A percentile compares a stretch with the other conserved stretches of the same genome.
Evolutionary conservation across 1,140 invertebrate genomes (phyloP).

Genomic region (Heliconius hermathena): DNA sequence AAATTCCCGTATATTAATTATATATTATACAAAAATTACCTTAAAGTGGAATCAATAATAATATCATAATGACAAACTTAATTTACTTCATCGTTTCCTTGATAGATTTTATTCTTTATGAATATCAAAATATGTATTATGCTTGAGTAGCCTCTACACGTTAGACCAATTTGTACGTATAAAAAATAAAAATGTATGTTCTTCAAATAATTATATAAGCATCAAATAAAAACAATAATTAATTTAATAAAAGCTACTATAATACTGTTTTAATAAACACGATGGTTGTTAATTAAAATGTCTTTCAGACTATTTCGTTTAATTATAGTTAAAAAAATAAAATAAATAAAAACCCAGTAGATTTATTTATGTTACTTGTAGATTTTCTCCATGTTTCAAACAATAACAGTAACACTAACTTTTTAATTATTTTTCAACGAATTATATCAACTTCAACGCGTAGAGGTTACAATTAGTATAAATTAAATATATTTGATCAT

Average conservation of each 20-base stretch:
- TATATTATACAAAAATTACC: conserved; percentile 33
- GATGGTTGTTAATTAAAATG: too few relatives aligned
- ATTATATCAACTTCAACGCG: background rate
- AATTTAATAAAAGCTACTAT: too few relatives aligned
- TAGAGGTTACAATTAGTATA: background rate
- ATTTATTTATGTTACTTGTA: too few relatives aligned
- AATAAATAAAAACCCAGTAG: background rate
- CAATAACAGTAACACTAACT: background rate
- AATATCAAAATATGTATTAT: conserved; percentile 28
- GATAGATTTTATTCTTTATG: background rate
- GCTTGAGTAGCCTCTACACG: background rate
- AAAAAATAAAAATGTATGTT: background rate
- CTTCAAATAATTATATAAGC: background rate
- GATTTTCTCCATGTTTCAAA: too few relatives aligned
- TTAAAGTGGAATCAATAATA: conserved; percentile 29
- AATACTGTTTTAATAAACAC: too few relatives aligned
- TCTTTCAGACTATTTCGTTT: background rate
- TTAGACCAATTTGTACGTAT: background rate
- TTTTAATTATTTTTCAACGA: background rate
- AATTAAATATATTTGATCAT: conserved; percentile 1
- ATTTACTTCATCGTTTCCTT: background rate
- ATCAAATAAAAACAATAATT: background rate
- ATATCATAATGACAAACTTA: conserved; percentile 16
- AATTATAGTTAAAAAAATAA: background rate
- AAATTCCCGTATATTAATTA: conserved; percentile 36